Evolutionary conservation across 2,888 invertebrate genomes (phyloP), one percentile per base, ranked within the genome.

Genomic region (Pedicia rivosa): DNA sequence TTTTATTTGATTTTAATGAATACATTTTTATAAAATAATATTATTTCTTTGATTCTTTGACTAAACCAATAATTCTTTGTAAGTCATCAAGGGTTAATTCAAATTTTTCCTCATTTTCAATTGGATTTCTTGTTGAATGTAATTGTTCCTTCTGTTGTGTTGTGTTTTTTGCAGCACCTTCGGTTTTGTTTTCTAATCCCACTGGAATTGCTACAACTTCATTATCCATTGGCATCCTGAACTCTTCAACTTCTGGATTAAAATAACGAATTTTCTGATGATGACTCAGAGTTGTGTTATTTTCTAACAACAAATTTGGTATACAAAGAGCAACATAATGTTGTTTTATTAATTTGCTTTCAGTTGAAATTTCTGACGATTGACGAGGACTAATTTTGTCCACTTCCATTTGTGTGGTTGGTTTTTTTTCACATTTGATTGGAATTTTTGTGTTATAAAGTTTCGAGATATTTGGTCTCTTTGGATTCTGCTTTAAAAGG

Each of bases 31-130:
- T n/a, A n/a, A n/a, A n/a, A n/a, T n/a, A n/a, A n/a, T n/a, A n/a
- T n/a, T n/a, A n/a, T n/a, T n/a, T n/a, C n/a, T n/a, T 30, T 17
- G 17, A 9, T 14, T 24, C 33, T 33, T 33, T 33, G 4, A 33
- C 33, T 6, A 33, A n/a, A 15, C 13, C 24, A 14, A 33, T 24
- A 14, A 33, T 33, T 12, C 22, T 22, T 6, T 33, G 33, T 10
- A 33, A 15, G 15, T 33, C 33, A 22, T 33, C 33, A 10, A 33
- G 14, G 6, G 22, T 33, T 16, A 33, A 22, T 22, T 33, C 33
- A 9, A 33, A 14, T 9, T 33, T 33, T 24, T 32, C 19, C 3
- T 20, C 20, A 3, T 14, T 13, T 8, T 24, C 10, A 24, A n/a
- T n/a, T n/a, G n/a, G n/a, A n/a, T n/a, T n/a, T n/a, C n/a, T n/a